Evolutionary conservation across 2,113 vertebrate species (phyloP).

Genomic region (Odocoileus hemionus): DNA sequence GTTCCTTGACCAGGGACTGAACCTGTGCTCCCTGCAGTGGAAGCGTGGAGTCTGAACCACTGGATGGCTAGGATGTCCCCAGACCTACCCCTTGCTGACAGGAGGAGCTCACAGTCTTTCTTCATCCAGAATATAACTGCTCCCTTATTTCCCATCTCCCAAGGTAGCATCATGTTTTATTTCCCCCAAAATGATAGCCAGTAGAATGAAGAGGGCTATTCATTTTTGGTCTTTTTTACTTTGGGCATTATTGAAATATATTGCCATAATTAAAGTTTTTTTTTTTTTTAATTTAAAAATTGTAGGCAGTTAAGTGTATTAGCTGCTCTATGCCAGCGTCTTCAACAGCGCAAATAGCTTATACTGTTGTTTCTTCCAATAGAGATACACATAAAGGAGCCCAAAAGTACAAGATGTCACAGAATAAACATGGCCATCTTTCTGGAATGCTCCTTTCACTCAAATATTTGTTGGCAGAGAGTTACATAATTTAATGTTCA

Average conservation of each 20-base stretch:
- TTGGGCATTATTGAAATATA: background rate
- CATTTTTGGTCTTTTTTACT: background rate
- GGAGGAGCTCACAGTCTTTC: background rate
- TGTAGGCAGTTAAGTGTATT: background rate
- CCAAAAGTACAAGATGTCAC: background rate
- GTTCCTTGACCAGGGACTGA: background rate
- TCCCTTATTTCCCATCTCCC: background rate
- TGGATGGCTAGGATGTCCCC: background rate
- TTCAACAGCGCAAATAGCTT: background rate
- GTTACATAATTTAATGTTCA: background rate
- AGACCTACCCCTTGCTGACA: background rate
- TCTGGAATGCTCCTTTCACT: background rate
- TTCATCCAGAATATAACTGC: background rate
- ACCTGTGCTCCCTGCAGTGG: background rate
- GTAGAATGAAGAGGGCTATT: background rate
- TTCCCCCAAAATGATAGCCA: background rate
- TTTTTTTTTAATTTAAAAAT: background rate
- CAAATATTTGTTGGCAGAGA: background rate
- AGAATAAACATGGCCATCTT: background rate
- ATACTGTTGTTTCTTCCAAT: background rate
- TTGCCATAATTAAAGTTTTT: background rate
- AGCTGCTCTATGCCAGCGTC: background rate
- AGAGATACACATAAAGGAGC: background rate
- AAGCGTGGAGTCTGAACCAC: background rate
- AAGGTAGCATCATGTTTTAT: background rate